Evolutionary conservation across 37 sponge, comb jelly and placozoan species (phyloP), one percentile per base, ranked within the genome.

Genomic region (Halisarca cf. caerulea): DNA sequence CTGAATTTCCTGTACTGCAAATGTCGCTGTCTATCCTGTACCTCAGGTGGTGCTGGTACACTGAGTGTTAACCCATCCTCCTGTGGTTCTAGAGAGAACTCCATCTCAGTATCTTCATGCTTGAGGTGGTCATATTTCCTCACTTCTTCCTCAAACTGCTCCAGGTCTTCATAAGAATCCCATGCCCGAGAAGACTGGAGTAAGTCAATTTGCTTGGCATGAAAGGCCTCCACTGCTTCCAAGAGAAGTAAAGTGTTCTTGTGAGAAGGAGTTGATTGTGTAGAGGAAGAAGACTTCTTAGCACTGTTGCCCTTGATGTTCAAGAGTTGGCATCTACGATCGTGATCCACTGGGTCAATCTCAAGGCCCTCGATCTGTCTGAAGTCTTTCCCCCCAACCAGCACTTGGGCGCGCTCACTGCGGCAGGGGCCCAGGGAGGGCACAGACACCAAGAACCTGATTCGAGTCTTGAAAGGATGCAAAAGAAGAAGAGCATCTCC

Each of bases 121-220:
- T 8, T 74, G 38, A 74, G 21, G 21, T 40, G 77, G 9, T 40
- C 45, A 43, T 25, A 74, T 25, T 23, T 4, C 24, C 25, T 40
- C 43, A 74, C 25, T 34, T 68, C 69, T 25, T 25, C 0, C 45
- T 74, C 77, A 41, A 44, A 44, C n/a, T 74, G 41, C 77, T 74
- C 42, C 42, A 74, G 11, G 2, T 74, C 45, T 0, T 40, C 15
- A 6, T 74, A 23, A 2, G 77, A 74, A 37, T 43, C 45, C 77
- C 77, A 74, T 42, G 45, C 42, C 11, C 45, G 20, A 1, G 38
- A 41, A 40, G 24, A 36, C 21, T 74, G 39, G 1, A 74, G 77
- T n/a, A 40, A 23, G 14, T 43, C 77, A 33, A 74, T 74, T 44
- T 74, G 77, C 45, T 74, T 74, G 39, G 77, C 77, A 74, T 74